A percentile compares a stretch with the other conserved stretches of the same genome.
Evolutionary conservation across 2,113 vertebrate species (phyloP).

Genomic region (Aptenodytes forsteri): DNA sequence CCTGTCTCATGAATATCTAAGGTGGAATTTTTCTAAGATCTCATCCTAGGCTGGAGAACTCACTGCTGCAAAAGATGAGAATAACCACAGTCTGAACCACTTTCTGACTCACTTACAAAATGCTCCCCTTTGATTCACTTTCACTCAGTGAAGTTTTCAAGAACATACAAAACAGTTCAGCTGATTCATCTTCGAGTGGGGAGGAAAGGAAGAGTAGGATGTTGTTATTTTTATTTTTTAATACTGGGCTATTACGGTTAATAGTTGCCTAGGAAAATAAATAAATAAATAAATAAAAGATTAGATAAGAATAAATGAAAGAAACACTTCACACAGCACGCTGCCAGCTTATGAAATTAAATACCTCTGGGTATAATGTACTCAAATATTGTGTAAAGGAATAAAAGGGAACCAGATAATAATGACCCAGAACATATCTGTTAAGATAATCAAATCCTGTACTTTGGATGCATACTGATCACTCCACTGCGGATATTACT

Average conservation of each 20-base stretch:
- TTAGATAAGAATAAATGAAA: conserved; percentile 49
- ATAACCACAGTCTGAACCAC: background rate
- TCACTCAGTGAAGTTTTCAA: background rate
- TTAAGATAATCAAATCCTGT: background rate
- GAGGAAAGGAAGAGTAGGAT: background rate
- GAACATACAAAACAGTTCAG: background rate
- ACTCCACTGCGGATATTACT: background rate
- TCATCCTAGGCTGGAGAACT: background rate
- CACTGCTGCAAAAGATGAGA: background rate
- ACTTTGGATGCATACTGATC: background rate
- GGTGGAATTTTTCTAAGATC: background rate
- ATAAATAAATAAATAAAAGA: background rate
- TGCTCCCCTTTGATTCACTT: background rate
- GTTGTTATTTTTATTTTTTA: background rate
- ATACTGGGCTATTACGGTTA: background rate
- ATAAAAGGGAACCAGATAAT: background rate
- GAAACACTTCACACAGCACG: background rate
- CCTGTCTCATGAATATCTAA: background rate
- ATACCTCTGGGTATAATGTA: background rate
- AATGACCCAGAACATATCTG: background rate
- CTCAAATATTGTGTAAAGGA: background rate
- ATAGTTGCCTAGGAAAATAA: background rate
- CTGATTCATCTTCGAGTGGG: background rate
- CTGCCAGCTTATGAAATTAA: background rate
- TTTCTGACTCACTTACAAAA: background rate